Base-by-base conservation (phyloP, 2,113 vertebrate genomes). In the Peromyscus leucopus region DNA sequence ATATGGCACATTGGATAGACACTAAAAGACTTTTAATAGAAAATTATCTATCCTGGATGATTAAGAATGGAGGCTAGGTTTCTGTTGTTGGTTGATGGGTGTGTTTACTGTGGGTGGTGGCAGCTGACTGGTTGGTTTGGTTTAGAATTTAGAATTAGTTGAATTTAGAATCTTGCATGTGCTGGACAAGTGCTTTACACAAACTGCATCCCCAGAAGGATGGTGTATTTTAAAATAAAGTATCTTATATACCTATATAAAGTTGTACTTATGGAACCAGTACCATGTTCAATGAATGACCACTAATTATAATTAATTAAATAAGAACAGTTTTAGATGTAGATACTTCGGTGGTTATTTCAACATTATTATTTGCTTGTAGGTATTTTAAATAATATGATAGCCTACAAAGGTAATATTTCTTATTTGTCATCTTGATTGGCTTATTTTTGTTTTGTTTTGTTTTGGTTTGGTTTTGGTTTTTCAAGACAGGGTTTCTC, bases 1-100 rank as follows among this genome's bases (percentile, higher is more conserved):
- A 96, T 48, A 75, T 72, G 89, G 39, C 4, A 28, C 78, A 90
- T 63, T 96, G 97, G 71, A 87, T 61, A 93, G 21, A 85, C 12
- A 91, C 94, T 93, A 93, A 97, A 94, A 98, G 88, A 91, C 94
- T 93, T 95, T 93, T 86, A 71, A 95, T 95, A 90, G 92, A 80
- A 76, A 97, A 93, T 63, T 31, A 36, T 63, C 80, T 82, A 91
- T 28, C 31, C 21, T 72, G 21, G 83, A 90, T 78, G 39, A 83
- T 26, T 86, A 80, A 82, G 42, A 75, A 80, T 17, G 12, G 3
- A 75, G n/a, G 22, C 33, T 2, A 39, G 36, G 28, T 39, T 88
- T 71, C 24, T 72, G 11, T 2, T 26, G 21, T 15, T 36, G 28
- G 51, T 26, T 55, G 13, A 21, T n/a, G 26, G 33, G 33, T 88